These are phyloP conservation scores for Xiphophorus birchmanni DNA, from an alignment of 2,797 vertebrate species.

Conservation along the genomic window DNA sequence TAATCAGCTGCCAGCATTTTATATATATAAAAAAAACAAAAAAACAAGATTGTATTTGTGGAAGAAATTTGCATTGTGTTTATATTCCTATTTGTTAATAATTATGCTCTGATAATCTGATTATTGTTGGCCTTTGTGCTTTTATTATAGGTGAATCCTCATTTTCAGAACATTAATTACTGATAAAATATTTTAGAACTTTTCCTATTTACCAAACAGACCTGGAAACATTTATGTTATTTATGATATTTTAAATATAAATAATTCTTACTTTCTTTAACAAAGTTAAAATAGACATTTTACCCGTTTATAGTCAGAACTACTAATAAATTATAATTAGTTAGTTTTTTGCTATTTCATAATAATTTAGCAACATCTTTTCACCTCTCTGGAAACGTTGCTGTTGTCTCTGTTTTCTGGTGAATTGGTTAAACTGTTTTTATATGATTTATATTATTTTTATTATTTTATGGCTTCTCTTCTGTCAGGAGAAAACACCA, in stretches of 20 bases:
- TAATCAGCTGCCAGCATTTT: background rate
- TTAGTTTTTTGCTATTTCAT: background rate
- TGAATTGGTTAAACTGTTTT: slow-evolving; percentile 1
- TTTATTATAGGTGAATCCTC: background rate
- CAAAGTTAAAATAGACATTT: background rate
- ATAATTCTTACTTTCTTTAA: background rate
- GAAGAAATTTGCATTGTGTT: background rate
- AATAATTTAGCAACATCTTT: background rate
- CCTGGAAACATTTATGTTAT: background rate
- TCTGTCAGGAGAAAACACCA: slow-evolving; percentile 39
- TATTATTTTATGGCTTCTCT: slow-evolving; percentile 9
- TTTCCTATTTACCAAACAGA: background rate
- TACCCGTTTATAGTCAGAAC: background rate
- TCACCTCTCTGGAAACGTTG: slow-evolving; percentile 31
- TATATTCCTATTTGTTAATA: background rate
- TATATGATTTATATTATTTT: slow-evolving; percentile 26
- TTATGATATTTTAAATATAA: background rate
- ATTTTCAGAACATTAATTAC: background rate
- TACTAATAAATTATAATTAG: background rate
- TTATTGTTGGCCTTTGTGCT: background rate
- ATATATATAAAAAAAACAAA: background rate
- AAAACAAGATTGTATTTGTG: background rate
- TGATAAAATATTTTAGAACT: background rate
- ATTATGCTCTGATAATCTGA: background rate
- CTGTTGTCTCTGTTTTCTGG: slow-evolving; percentile 38